These are phyloP conservation scores for Melolontha melolontha DNA, from an alignment of 2,888 invertebrate species.

Conservation along the genomic window DNA sequence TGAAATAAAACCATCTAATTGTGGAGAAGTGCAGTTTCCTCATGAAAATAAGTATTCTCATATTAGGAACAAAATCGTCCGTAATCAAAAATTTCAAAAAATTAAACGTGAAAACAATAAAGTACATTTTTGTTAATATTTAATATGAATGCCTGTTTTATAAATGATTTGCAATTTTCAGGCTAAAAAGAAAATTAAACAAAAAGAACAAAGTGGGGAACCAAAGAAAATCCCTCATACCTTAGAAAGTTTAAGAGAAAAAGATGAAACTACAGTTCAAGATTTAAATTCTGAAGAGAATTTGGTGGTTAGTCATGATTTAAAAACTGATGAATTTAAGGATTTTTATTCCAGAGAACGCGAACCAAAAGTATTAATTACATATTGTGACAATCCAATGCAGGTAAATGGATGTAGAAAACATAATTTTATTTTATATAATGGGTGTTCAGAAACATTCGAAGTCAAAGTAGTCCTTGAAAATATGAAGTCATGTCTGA, in stretches of 20 bases:
- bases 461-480: no score
- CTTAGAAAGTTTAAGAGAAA: conserved; percentile 90
- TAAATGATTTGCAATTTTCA: conserved; percentile 61
- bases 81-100: conserved; percentile 63
- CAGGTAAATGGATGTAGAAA: conserved; percentile 58
- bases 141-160: not conserved
- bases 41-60: conserved; percentile 65
- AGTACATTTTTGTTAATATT: conserved; percentile 50
- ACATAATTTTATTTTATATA: no score
- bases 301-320: conserved; percentile 78
- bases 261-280: conserved; percentile 89
- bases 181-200: conserved; percentile 67
- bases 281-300: conserved; percentile 83
- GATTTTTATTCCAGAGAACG: conserved; percentile 87
- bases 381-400: conserved; percentile 92
- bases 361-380: conserved; percentile 96
- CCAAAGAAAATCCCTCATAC: conserved; percentile 87
- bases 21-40: conserved; percentile 63
- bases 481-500: no score
- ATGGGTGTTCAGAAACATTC: no score
- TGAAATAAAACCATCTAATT: conserved; percentile 57
- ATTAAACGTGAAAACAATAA: conserved; percentile 60
- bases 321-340: conserved; percentile 88
- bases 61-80: conserved; percentile 69
- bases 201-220: conserved; percentile 71